Evolutionary conservation across 2,113 vertebrate genomes (phyloP).

Genomic region (Sciurus niger): DNA sequence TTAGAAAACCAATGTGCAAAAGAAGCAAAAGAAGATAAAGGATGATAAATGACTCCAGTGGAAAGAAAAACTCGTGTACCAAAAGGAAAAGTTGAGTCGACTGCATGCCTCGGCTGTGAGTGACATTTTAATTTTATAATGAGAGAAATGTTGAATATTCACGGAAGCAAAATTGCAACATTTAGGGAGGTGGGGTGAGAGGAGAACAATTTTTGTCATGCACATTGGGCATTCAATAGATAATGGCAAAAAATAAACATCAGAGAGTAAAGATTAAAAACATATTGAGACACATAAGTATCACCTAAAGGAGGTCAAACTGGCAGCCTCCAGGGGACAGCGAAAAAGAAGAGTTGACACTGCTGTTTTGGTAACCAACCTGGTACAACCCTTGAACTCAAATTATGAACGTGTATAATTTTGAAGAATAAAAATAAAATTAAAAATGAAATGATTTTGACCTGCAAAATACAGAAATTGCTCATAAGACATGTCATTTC

Average conservation of each 20-base stretch:
- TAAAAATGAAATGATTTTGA: slow-evolving; percentile 28
- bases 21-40: slow-evolving; percentile 38
- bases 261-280: background rate
- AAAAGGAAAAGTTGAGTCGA: slow-evolving; percentile 12
- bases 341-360: background rate
- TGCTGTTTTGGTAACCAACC: background rate
- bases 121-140: background rate
- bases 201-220: background rate
- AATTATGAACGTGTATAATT: slow-evolving; percentile 24
- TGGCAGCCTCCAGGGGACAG: background rate
- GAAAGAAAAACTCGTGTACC: background rate
- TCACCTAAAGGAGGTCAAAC: background rate
- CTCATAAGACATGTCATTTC: slow-evolving; percentile 26
- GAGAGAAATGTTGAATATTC: slow-evolving; percentile 9
- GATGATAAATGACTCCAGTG: background rate
- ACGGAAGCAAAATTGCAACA: background rate
- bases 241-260: slow-evolving; percentile 42
- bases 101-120: background rate
- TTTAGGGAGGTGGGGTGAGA: background rate
- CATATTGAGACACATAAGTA: background rate
- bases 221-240: background rate
- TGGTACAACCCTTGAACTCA: background rate
- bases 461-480: background rate
- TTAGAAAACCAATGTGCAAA: slow-evolving; percentile 29
- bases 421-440: background rate